Percentiles rank a stretch among this genome's conserved stretches.
Conservation (phyloP, 2,888 invertebrate genomes). For the Xestia rhomboidea region DNA sequence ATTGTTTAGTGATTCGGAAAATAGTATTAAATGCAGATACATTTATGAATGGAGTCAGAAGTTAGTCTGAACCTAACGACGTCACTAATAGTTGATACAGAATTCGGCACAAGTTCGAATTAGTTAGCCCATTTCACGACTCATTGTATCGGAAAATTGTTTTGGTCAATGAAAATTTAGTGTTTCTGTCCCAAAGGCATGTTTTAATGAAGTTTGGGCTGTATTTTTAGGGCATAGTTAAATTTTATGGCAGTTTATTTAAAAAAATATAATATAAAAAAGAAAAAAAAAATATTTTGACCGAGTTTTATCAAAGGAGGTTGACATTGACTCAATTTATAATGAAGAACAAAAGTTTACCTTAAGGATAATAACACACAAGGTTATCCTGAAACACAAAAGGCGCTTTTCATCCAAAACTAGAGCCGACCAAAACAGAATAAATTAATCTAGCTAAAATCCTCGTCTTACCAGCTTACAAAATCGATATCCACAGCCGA, state of each 20-base stretch:
- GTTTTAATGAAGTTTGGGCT: not conserved
- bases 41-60: slow-evolving; percentile 1
- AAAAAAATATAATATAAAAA: not conserved
- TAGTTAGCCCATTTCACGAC: slow-evolving; percentile 65
- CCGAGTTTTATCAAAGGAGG: not conserved
- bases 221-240: too few relatives aligned
- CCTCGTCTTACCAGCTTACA: not conserved
- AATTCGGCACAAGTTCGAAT: slow-evolving; percentile 50
- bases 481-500: slow-evolving; percentile 35
- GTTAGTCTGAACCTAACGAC: slow-evolving; percentile 22
- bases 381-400: slow-evolving; percentile 1
- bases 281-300: too few relatives aligned
- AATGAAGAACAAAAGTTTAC: not conserved
- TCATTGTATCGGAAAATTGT: slow-evolving; percentile 65
- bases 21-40: slow-evolving; percentile 18
- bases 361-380: not conserved
- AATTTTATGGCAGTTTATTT: not conserved
- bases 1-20: slow-evolving; percentile 25
- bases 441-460: slow-evolving; percentile 52
- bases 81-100: slow-evolving; percentile 36
- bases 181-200: not conserved
- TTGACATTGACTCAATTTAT: not conserved
- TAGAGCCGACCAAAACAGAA: slow-evolving; percentile 15
- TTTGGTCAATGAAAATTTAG: slow-evolving; percentile 42
- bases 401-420: not conserved